Conservation (phyloP, 2,888 invertebrate genomes). For the Chloromyia formosa region DNA sequence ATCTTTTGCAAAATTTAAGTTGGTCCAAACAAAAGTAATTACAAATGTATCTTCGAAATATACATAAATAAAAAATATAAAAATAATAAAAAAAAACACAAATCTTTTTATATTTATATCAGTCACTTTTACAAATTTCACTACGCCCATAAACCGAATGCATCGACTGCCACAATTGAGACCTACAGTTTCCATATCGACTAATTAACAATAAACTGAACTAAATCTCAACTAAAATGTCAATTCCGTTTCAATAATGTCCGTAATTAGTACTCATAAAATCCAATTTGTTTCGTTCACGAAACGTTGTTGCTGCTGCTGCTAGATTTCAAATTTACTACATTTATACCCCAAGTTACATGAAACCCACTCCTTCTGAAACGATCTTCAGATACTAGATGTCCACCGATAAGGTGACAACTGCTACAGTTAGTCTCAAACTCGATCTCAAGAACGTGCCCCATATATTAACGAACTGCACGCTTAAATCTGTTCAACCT, state of each 20-base stretch:
- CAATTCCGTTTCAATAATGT: constrained; percentile 10
- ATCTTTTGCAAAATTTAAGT: no score
- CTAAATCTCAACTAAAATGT: background rate
- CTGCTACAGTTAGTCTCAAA: constrained; percentile 29
- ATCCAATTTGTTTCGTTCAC: background rate
- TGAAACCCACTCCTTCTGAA: background rate
- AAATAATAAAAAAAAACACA: no score
- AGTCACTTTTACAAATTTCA: no score
- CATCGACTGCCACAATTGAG: no score
- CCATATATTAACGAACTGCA: constrained; percentile 40
- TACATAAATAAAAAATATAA: no score
- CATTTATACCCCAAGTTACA: background rate
- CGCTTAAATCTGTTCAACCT: constrained; percentile 38
- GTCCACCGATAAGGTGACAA: constrained; percentile 35
- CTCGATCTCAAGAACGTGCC: constrained; percentile 31
- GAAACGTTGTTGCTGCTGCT: background rate
- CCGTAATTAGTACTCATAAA: constrained; percentile 7
- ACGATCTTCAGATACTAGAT: constrained; percentile 2
- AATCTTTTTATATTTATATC: no score
- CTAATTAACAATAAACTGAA: no score
- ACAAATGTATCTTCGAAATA: no score
- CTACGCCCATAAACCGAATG: no score
- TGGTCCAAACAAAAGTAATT: no score
- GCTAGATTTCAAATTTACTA: background rate
- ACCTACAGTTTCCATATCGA: no score